Evolutionary conservation across 1,140 invertebrate species (phyloP), one percentile per base, ranked within the genome.

Genomic region (Penaeus japonicus): DNA sequence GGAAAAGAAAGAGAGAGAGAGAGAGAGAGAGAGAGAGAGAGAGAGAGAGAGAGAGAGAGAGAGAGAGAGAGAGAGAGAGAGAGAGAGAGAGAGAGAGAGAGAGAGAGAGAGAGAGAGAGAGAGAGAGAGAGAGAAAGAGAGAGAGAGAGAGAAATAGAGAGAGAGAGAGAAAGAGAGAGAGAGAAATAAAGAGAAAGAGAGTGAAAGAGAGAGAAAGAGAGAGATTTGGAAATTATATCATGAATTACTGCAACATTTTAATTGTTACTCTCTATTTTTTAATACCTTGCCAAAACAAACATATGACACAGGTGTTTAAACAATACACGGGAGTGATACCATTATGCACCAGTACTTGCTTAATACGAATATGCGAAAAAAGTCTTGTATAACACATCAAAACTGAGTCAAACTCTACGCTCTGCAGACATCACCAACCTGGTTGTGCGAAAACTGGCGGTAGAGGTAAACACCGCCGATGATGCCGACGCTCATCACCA

Each of bases 391-490:
- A 35, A 20, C 53, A 81, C 39, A 35, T n/a, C 15, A 70, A n/a
- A 81, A 47, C 53, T 27, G 15, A 54, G 10, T n/a, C 24, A 15
- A 12, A 59, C n/a, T 80, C 54, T 35, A 24, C 53, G 10, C 12
- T 17, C 20, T 17, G 59, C 7, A 20, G 20, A 54, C 20, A 70
- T 80, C 18, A 89, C 91, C 91, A 90, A 93, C 93, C 91, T 92
- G 92, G 87, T 93, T 92, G 54, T 94, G 94, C 2, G 95, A 93
- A 92, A 96, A 96, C 84, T 96, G 94, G n/a, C 94, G 94, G 92
- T 97, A 97, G 32, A 97, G 93, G 91, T 95, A 95, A 62, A 96
- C 93, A 22, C 96, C 96, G 35, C 95, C 95, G 80, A 96, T 94
- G 53, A 97, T 94, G 10, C 96, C 96, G 91, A 96, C 94, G 73